Evolutionary conservation across 2,113 vertebrate genomes (phyloP), one percentile per base, ranked within the genome.

Genomic region (Telmatochromis sp.): DNA sequence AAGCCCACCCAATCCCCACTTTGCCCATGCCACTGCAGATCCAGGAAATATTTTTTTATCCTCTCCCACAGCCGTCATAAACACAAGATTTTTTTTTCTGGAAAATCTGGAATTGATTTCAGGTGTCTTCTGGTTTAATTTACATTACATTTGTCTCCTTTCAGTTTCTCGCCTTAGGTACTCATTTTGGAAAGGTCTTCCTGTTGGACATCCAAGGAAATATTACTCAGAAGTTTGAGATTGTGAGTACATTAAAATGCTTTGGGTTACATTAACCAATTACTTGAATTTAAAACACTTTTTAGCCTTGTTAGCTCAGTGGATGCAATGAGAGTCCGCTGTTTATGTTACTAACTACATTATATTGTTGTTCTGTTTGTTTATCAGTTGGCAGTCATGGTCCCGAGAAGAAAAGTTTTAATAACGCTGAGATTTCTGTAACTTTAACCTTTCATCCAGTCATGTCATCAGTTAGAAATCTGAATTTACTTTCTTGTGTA

Each of bases 151-250:
- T 88, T 95, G 92, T 93, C 58, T 50, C 33, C 63, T 95, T 95
- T 47, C 96, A 99, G 99, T 99, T 99, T 95, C 96, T 99, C 87
- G 98, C 99, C 21, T 91, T 99, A 91, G 99, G 99, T 88, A 99
- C 98, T 2, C 98, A 99, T 95, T 98, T 98, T 91, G 99, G 99
- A 87, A 99, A 99, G 91, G 98, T 99, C 87, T 99, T 97, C 94
- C 97, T 99, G 86, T 96, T 99, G 92, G 99, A 99, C 92, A 96
- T 99, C 94, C 98, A 99, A 89, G 99, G 99, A 90, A 99, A 99
- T 92, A 96, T 98, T 90, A 99, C 98, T 19, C 98, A 99, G 95
- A 99, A 98, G 95, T 99, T 98, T 96, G 98, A 99, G 92, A 97
- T 99, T 91, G 99, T 99, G 96, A 99, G 98, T 99, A 97, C 13